Evolutionary conservation across 1,140 invertebrate genomes (phyloP), one percentile per base, ranked within the genome.

Genomic region (Ips nitidus): DNA sequence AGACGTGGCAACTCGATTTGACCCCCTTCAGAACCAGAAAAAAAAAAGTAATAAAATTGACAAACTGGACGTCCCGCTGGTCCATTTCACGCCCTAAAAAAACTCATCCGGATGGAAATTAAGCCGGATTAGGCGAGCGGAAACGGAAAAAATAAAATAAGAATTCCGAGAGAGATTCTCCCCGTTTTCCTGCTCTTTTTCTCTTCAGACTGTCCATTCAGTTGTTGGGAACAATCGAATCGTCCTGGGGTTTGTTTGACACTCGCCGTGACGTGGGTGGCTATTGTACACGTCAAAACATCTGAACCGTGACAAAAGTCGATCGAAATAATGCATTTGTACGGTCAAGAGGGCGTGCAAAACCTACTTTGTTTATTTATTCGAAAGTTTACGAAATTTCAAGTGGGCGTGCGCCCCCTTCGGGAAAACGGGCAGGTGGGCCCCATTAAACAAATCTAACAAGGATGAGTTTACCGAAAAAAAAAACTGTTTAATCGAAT

Each of bases 141-240:
- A 73, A 75, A 75, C 70, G 71, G 74, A 72, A 75, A 73, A 75
- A 75, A 75, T 75, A 75, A 71, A 75, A 75, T 75, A 75, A 75
- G 68, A 53, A 72, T 62, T 67, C 56, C 57, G 56, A 71, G 60
- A 71, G 41, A 52, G 55, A 63, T 65, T 59, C 61, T 52, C 42
- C 45, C 45, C 45, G 3, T 6, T 22, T 22, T 22, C 45, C 45
- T 22, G 45, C 6, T 6, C 45, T 50, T 8, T 22, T 50, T 50
- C 22, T 22, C 45, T 50, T 22, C 45, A 50, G 22, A 50, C 45
- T 3, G 45, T 50, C 3, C 45, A 50, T 50, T 50, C 45, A 50
- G 22, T 50, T 22, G 1, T 22, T 22, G 22, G 2, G 7, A 2
- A 50, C 45, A 50, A 50, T 50, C 3, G 45, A 50, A 50, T 22